Conservation (phyloP, 2,797 vertebrate genomes). For the Xyrichtys novacula region DNA sequence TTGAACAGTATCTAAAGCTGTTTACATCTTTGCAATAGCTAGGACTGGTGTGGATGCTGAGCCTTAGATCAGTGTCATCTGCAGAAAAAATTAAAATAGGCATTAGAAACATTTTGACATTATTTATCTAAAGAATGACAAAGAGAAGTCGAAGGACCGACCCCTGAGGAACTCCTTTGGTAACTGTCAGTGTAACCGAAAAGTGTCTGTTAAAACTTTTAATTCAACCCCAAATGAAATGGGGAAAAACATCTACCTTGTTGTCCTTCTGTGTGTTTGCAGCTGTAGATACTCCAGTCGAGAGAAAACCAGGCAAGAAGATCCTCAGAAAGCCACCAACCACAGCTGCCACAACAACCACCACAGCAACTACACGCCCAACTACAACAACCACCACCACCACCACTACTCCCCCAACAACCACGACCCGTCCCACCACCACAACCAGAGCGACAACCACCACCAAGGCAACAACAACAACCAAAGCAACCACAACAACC, state of each 20-base stretch:
- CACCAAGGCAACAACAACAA: conserved; percentile 48
- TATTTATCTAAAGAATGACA: too few species aligned
- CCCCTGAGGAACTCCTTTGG: too few species aligned
- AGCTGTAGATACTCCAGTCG: conserved; percentile 60
- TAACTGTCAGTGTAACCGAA: too few species aligned
- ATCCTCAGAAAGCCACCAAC: conserved; percentile 67
- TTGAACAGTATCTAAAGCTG: too few species aligned
- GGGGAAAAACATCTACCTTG: background rate
- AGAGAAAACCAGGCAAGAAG: conserved; percentile 77
- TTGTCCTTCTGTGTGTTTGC: background rate
- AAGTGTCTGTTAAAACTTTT: too few species aligned
- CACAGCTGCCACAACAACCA: conserved; percentile 70
- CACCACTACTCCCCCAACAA: conserved; percentile 69
- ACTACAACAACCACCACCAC: conserved; percentile 72
- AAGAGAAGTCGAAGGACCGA: too few species aligned
- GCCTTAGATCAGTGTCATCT: too few species aligned
- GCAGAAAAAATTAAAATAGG: too few species aligned
- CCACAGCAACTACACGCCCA: conserved; percentile 56
- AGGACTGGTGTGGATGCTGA: too few species aligned
- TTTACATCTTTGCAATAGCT: too few species aligned
- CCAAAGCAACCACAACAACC: conserved; percentile 61
- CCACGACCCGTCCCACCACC: conserved; percentile 65
- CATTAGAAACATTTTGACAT: too few species aligned
- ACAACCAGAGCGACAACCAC: conserved; percentile 70
- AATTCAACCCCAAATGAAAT: too few species aligned